A percentile compares a stretch with the other conserved stretches of the same genome.
Evolutionary conservation across 2,888 invertebrate species (phyloP).

Genomic region (Andrena flavipes): DNA sequence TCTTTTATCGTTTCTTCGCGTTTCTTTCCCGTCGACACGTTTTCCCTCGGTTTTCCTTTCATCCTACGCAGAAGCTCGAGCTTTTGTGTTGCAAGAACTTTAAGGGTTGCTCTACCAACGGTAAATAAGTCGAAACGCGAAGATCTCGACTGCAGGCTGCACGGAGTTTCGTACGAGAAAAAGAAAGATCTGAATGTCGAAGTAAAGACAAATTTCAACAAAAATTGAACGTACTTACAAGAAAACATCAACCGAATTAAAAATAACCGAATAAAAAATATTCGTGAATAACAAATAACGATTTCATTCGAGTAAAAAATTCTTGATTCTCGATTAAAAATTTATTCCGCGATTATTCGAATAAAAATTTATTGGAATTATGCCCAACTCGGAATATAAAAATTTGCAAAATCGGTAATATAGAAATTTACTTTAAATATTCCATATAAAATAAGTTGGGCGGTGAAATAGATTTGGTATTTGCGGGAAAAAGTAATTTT

Average conservation of each 20-base stretch:
- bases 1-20: conserved; percentile 15
- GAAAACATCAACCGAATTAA: no score
- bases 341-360: no score
- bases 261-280: no score
- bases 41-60: background rate
- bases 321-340: no score
- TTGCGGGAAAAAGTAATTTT: background rate
- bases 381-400: no score
- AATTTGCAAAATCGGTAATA: no score
- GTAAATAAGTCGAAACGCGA: conserved; percentile 8
- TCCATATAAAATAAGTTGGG: background rate
- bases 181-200: background rate
- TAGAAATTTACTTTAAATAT: no score
- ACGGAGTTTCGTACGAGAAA: background rate
- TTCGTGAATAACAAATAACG: no score
- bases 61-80: background rate
- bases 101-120: background rate
- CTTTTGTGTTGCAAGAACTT: background rate
- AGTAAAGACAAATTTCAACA: background rate
- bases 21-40: conserved; percentile 2
- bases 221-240: background rate
- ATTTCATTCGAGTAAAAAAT: no score
- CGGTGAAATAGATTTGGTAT: background rate
- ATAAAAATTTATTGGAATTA: no score
- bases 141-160: background rate